phyloP scores from a whole-genome alignment of 2,797 vertebrate species.

The Eulemur coronatus region DNA sequence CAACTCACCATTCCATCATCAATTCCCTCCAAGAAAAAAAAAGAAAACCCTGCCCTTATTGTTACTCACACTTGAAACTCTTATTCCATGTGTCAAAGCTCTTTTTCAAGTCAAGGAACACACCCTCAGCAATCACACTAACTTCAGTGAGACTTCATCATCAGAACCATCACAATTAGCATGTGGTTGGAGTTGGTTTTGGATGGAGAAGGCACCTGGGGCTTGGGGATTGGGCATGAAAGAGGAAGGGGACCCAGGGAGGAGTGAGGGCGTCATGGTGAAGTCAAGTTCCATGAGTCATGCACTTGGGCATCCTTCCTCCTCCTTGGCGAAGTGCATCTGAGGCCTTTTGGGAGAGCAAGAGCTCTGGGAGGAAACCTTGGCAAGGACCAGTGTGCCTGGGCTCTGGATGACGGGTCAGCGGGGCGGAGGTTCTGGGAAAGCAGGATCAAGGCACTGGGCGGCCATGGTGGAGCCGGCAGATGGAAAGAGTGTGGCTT shows the following conservation, averaged over 20 bases:
- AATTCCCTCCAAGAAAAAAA: background rate
- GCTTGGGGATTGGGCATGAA: too few relatives aligned
- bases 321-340: fast-evolving
- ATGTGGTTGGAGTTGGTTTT: background rate
- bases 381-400: fast-evolving
- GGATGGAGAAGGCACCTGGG: too few relatives aligned
- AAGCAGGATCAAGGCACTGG: background rate
- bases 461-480: fast-evolving
- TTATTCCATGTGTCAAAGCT: background rate
- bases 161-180: background rate
- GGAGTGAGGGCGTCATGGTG: fast-evolving
- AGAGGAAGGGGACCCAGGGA: too few relatives aligned
- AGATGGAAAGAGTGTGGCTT: background rate
- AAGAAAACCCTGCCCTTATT: background rate
- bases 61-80: background rate
- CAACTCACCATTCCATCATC: too few relatives aligned
- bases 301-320: fast-evolving
- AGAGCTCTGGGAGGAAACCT: fast-evolving
- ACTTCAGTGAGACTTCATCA: too few relatives aligned
- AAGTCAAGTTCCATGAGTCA: fast-evolving
- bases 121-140: fast-evolving
- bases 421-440: fast-evolving
- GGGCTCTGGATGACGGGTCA: fast-evolving
- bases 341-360: fast-evolving
- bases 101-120: background rate